These are phyloP conservation scores for Odontamblyopus rebecca DNA, from an alignment of 2,797 vertebrate genomes.

Conservation along the genomic window DNA sequence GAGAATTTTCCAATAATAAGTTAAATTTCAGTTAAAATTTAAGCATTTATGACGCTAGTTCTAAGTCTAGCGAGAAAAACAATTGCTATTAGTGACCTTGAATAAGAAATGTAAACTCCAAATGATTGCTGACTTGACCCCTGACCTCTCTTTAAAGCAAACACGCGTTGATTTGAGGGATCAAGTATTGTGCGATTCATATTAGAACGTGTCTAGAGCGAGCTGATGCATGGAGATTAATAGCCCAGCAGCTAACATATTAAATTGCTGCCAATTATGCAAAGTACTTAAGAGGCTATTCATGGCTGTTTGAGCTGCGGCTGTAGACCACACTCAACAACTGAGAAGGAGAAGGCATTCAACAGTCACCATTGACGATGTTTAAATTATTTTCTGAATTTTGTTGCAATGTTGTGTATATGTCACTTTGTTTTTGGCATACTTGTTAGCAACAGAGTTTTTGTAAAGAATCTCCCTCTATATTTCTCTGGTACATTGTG, in stretches of 20 bases:
- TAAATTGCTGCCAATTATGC: conserved; percentile 62
- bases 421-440: conserved; percentile 17
- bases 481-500: conserved; percentile 33
- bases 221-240: conserved; percentile 47
- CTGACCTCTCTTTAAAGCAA: conserved; percentile 11
- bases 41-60: not conserved
- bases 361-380: not conserved
- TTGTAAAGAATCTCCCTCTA: conserved; percentile 6
- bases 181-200: conserved; percentile 15
- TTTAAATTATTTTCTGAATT: conserved; percentile 8
- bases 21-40: not conserved
- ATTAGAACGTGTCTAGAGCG: conserved; percentile 34
- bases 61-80: not conserved
- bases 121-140: conserved; percentile 16
- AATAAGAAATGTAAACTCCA: conserved; percentile 27
- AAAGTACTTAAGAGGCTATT: conserved; percentile 58
- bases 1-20: not conserved
- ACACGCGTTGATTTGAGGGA: conserved; percentile 11
- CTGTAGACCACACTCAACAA: conserved; percentile 16
- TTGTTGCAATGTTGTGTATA: not conserved
- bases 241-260: conserved; percentile 50
- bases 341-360: conserved; percentile 10
- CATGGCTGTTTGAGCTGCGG: conserved; percentile 40
- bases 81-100: conserved; percentile 18
- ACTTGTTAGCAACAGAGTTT: conserved; percentile 31